These are phyloP conservation scores for Mirounga angustirostris DNA, from an alignment of 2,113 vertebrate genomes.

Conservation along the genomic window DNA sequence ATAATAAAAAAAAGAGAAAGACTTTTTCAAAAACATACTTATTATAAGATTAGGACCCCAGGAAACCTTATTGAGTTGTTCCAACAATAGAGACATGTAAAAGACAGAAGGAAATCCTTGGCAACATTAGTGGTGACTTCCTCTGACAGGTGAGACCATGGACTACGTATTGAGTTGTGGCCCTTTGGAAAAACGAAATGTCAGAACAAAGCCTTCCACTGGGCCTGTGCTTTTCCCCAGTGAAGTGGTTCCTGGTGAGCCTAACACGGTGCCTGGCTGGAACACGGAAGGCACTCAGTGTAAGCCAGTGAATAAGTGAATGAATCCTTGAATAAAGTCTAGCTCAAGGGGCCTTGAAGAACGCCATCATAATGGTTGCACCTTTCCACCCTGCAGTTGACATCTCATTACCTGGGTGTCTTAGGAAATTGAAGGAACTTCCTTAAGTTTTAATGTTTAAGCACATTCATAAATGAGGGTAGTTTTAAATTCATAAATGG, in stretches of 20 bases:
- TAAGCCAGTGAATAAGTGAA: not conserved
- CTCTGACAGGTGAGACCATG: not conserved
- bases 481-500: not conserved
- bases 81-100: not conserved
- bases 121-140: too few relatives aligned
- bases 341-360: not conserved
- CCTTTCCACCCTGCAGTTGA: fast-evolving
- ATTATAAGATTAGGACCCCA: not conserved
- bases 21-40: not conserved
- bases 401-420: not conserved
- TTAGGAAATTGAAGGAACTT: not conserved
- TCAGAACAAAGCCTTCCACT: not conserved
- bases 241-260: not conserved
- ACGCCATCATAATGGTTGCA: fast-evolving
- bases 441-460: not conserved
- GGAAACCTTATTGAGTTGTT: not conserved
- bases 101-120: not conserved
- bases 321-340: not conserved
- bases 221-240: not conserved
- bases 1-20: not conserved
- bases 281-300: not conserved
- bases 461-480: not conserved
- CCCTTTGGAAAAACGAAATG: not conserved
- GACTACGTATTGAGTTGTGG: fast-evolving
- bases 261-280: too few relatives aligned